Conservation (phyloP, 37 sponge, comb jelly and placozoan genomes). For the Ianthella basta region DNA sequence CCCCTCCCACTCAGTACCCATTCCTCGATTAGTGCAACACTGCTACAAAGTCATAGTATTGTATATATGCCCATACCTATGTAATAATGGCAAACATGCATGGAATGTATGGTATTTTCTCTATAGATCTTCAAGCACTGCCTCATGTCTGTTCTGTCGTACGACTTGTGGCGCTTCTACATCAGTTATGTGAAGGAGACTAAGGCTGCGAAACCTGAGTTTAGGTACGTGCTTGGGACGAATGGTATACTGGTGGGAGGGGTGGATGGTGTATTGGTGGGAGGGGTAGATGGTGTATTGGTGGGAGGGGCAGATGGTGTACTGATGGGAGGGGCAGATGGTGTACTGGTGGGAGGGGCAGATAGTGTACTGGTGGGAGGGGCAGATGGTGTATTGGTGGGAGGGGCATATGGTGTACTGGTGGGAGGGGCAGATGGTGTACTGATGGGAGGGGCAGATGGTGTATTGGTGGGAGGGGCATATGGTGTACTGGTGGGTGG, state of each 20-base stretch:
- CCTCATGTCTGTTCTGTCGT: slow-evolving; percentile 84
- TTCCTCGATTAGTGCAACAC: too few species aligned
- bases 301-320: too few species aligned
- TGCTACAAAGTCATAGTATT: too few species aligned
- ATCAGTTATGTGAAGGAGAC: slow-evolving; percentile 93
- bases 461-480: background rate
- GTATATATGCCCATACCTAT: too few species aligned
- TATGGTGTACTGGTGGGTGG: too few species aligned
- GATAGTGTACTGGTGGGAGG: too few species aligned
- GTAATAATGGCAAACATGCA: too few species aligned
- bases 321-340: background rate
- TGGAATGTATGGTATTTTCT: background rate
- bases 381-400: too few species aligned
- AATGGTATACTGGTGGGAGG: too few species aligned
- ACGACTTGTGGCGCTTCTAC: slow-evolving; percentile 97
- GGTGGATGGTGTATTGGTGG: background rate
- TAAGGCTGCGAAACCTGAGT: slow-evolving; percentile 73
- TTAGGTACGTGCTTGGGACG: slow-evolving; percentile 62
- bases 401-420: background rate
- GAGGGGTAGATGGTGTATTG: too few species aligned
- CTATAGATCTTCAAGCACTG: slow-evolving; percentile 89
- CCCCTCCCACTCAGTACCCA: too few species aligned
- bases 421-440: background rate
- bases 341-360: background rate
- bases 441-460: background rate